These are phyloP conservation scores for Sander lucioperca DNA, from an alignment of 2,113 vertebrate species.

Conservation along the genomic window DNA sequence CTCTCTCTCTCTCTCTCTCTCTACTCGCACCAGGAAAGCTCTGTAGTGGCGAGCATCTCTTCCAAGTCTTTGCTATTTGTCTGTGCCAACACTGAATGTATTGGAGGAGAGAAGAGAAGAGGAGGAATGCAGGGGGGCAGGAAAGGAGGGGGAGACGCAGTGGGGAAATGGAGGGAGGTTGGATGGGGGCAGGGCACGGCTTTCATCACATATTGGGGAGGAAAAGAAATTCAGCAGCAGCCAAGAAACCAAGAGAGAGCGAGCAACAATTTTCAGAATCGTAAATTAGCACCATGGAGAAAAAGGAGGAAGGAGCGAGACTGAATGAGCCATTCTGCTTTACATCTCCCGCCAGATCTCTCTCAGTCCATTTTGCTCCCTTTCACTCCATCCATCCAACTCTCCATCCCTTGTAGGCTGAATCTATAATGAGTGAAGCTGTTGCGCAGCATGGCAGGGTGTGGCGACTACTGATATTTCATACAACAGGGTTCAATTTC, in stretches of 20 bases:
- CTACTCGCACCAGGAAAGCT: conserved; percentile 19
- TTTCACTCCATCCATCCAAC: conserved; percentile 2
- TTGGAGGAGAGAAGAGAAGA: conserved; percentile 16
- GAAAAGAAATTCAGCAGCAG: conserved; percentile 1
- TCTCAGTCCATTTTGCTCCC: neutral
- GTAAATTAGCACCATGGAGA: neutral
- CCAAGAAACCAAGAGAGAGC: conserved; percentile 25
- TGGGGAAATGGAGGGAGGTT: conserved; percentile 38
- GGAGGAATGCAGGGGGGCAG: neutral
- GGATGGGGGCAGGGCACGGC: conserved; percentile 74
- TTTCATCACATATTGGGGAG: conserved; percentile 69
- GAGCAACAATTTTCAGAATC: conserved; percentile 19
- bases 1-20: conserved; percentile 6
- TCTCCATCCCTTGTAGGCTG: conserved; percentile 53
- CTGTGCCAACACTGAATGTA: conserved; percentile 27
- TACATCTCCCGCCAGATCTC: conserved; percentile 65
- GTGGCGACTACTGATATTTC: conserved; percentile 62
- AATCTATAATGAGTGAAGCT: conserved; percentile 66
- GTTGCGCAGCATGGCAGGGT: conserved; percentile 69
- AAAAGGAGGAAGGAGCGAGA: conserved; percentile 31
- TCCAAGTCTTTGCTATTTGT: conserved; percentile 38
- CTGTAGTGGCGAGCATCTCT: conserved; percentile 37
- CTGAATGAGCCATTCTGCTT: conserved; percentile 54
- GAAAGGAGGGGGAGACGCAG: conserved; percentile 36
- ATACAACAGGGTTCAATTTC: conserved; percentile 9